Evolutionary conservation across 1,140 invertebrate genomes (phyloP).

Genomic region (Eumaeus atala): DNA sequence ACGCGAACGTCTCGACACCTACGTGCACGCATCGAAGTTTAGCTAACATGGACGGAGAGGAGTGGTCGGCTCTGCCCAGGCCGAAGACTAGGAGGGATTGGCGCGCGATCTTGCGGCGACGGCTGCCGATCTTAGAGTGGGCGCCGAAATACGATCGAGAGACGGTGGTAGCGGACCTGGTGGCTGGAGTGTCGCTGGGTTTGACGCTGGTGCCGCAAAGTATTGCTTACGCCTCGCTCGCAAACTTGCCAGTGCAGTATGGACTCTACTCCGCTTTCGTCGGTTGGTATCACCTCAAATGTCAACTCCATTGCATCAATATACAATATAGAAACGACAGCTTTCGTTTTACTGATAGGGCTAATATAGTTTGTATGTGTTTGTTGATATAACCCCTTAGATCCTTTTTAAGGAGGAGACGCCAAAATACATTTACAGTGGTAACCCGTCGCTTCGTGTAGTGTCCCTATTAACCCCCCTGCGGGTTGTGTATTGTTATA

Average conservation of each 20-base stretch:
- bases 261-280: slow-evolving; percentile 75
- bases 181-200: slow-evolving; percentile 86
- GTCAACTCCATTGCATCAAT: no score
- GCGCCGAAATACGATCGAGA: slow-evolving; percentile 77
- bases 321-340: no score
- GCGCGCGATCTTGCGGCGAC: slow-evolving; percentile 30
- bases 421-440: no score
- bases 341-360: no score
- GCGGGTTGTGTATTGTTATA: no score
- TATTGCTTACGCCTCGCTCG: slow-evolving; percentile 86
- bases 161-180: slow-evolving; percentile 77
- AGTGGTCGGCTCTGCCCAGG: slow-evolving; percentile 23
- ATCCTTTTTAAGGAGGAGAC: no score
- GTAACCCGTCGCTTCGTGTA: no score
- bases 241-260: slow-evolving; percentile 81
- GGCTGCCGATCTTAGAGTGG: slow-evolving; percentile 78
- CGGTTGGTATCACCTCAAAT: slow-evolving; percentile 49
- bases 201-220: slow-evolving; percentile 89
- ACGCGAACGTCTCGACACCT: no score
- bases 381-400: no score
- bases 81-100: slow-evolving; percentile 20
- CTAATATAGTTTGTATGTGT: no score
- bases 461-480: no score
- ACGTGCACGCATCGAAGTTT: no score
- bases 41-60: slow-evolving; percentile 32